A percentile compares a stretch with the other conserved stretches of the same genome.
These are phyloP conservation scores for Passer montanus DNA, from an alignment of 2,113 vertebrate species.

Conservation along the genomic window DNA sequence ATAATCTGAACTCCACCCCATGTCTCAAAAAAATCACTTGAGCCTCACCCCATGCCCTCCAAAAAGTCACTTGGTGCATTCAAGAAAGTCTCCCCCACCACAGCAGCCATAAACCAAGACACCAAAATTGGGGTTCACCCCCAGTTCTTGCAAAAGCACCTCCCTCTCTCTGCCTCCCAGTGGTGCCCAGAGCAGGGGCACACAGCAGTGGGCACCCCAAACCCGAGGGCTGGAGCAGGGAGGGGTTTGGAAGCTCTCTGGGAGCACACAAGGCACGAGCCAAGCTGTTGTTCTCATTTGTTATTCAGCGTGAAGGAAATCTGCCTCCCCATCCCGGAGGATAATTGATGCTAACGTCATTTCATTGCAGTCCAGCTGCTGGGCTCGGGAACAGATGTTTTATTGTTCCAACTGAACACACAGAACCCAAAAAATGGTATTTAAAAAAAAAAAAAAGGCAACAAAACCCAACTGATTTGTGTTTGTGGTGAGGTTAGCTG, in stretches of 20 bases:
- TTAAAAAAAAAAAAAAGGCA: background rate
- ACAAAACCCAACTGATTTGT: background rate
- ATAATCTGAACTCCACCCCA: background rate
- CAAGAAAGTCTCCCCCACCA: background rate
- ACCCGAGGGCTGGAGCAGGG: rapidly evolving
- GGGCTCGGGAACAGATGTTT: slow-evolving; percentile 76
- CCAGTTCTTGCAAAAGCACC: background rate
- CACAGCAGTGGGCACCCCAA: background rate
- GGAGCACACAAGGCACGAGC: background rate
- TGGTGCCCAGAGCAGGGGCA: background rate
- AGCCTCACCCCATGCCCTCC: background rate
- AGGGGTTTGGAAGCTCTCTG: background rate
- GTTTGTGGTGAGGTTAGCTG: background rate
- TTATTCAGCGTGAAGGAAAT: slow-evolving; percentile 2
- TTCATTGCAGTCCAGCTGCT: slow-evolving; percentile 72
- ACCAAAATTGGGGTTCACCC: background rate
- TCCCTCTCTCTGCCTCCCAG: background rate
- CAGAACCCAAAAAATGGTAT: background rate
- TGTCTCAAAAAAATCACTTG: background rate
- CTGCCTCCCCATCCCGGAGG: slow-evolving; percentile 12
- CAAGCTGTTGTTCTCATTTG: slow-evolving; percentile 39
- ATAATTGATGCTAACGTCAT: slow-evolving; percentile 74
- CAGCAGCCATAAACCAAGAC: background rate
- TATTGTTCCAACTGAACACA: slow-evolving; percentile 70
- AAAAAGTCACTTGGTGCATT: background rate